Evolutionary conservation across 2,888 invertebrate genomes (phyloP).

Genomic region (Drosophila conformis): DNA sequence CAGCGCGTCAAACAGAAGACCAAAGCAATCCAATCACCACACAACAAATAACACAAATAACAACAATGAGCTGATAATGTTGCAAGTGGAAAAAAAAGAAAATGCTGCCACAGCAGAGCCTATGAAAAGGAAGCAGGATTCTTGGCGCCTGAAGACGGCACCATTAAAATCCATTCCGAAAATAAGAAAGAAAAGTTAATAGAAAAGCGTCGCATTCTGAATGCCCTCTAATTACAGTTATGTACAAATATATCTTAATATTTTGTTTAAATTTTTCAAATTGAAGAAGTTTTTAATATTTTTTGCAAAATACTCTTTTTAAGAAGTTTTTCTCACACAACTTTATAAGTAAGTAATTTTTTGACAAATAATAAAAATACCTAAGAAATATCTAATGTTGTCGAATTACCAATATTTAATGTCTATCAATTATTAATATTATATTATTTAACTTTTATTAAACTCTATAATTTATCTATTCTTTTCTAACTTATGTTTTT

Average conservation of each 20-base stretch:
- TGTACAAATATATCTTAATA: not conserved
- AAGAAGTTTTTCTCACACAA: too few relatives aligned
- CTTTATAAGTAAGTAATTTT: too few relatives aligned
- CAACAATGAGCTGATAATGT: slow-evolving; percentile 56
- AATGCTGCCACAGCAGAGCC: slow-evolving; percentile 51
- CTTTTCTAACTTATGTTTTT: rapidly evolving
- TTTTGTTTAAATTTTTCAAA: not conserved
- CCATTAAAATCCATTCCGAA: slow-evolving; percentile 59
- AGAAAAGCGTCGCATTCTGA: not conserved
- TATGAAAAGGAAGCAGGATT: slow-evolving; percentile 68
- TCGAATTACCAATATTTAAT: not conserved
- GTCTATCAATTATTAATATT: not conserved
- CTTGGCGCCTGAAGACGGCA: slow-evolving; percentile 70
- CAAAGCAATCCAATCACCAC: slow-evolving; percentile 71
- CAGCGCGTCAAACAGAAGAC: slow-evolving; percentile 21
- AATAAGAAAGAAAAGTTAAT: not conserved
- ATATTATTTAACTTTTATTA: not conserved
- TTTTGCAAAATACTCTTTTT: not conserved
- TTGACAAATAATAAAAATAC: not conserved
- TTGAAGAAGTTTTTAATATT: not conserved
- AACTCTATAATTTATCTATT: not conserved
- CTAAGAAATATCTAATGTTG: not conserved
- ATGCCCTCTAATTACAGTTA: slow-evolving; percentile 3
- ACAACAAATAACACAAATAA: slow-evolving; percentile 25
- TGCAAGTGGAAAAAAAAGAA: slow-evolving; percentile 57